A percentile compares a stretch with the other conserved stretches of the same genome.
phyloP scores from a whole-genome alignment of 2,113 vertebrate species.

The Myodes glareolus region DNA sequence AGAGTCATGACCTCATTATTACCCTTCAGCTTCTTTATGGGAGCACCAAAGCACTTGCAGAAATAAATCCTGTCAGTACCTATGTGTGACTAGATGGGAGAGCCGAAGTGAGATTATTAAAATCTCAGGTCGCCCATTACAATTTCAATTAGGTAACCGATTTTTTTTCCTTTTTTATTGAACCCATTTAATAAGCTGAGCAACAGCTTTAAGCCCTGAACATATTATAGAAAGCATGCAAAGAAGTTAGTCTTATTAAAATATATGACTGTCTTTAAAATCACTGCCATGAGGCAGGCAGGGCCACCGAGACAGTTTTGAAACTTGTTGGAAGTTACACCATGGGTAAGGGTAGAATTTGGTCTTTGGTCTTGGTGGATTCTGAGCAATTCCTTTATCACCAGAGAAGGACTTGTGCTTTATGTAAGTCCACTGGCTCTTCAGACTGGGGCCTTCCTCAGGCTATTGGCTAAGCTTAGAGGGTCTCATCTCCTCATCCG shows the following conservation, averaged over 20 bases:
- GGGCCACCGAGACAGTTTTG: background rate
- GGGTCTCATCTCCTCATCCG: background rate
- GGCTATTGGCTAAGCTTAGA: background rate
- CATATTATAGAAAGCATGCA: background rate
- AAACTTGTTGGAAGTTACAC: background rate
- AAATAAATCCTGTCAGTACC: background rate
- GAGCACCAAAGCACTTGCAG: background rate
- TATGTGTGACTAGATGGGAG: background rate
- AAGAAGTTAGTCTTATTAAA: background rate
- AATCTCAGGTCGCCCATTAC: background rate
- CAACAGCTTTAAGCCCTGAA: background rate
- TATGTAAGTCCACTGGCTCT: background rate
- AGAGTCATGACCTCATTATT: background rate
- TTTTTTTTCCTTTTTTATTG: background rate
- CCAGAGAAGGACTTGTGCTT: background rate
- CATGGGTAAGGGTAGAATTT: background rate
- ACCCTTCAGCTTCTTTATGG: background rate
- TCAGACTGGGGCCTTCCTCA: background rate
- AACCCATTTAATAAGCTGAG: background rate
- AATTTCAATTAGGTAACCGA: background rate
- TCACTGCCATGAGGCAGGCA: background rate
- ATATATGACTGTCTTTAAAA: background rate
- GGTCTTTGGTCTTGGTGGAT: background rate
- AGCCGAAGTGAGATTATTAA: no score
- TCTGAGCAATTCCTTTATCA: fast-evolving